phyloP scores from a whole-genome alignment of 2,888 invertebrate species.

The Tuberolachnus salignus region DNA sequence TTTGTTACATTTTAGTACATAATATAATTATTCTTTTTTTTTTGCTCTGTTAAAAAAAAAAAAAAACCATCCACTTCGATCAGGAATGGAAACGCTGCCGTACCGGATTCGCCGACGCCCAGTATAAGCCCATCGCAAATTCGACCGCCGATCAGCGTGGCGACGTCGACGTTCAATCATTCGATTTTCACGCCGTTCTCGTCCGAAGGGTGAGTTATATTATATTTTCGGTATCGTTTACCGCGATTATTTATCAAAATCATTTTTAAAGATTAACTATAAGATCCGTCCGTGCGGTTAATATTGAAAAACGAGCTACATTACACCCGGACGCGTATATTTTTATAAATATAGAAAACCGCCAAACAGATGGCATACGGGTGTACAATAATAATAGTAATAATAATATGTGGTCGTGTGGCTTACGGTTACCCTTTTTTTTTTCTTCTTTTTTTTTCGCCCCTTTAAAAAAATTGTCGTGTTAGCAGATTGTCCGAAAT shows the following conservation, averaged over 20 bases:
- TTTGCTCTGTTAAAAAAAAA: background rate
- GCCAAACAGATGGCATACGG: slow-evolving; percentile 45
- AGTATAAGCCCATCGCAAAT: slow-evolving; percentile 53
- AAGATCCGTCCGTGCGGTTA: slow-evolving; percentile 10
- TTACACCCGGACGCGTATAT: background rate
- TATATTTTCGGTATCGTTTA: background rate
- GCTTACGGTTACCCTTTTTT: slow-evolving; percentile 43
- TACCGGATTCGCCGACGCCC: slow-evolving; percentile 56
- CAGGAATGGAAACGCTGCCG: slow-evolving; percentile 52
- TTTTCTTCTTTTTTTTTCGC: background rate
- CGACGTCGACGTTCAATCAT: slow-evolving; percentile 59
- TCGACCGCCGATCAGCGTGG: slow-evolving; percentile 53
- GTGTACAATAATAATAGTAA: no score
- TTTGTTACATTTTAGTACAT: background rate
- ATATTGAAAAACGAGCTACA: slow-evolving; percentile 1
- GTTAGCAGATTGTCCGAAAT: slow-evolving; percentile 52
- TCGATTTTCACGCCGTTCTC: slow-evolving; percentile 58
- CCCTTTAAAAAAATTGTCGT: slow-evolving; percentile 23
- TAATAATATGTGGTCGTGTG: slow-evolving; percentile 24
- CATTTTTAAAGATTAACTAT: slow-evolving; percentile 13
- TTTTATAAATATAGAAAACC: slow-evolving; percentile 28
- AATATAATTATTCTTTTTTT: no score
- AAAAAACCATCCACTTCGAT: no score
- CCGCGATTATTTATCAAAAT: slow-evolving; percentile 13
- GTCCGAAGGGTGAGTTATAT: slow-evolving; percentile 57